Evolutionary conservation across 2,888 invertebrate species (phyloP).

Genomic region (Thereva nobilitata): DNA sequence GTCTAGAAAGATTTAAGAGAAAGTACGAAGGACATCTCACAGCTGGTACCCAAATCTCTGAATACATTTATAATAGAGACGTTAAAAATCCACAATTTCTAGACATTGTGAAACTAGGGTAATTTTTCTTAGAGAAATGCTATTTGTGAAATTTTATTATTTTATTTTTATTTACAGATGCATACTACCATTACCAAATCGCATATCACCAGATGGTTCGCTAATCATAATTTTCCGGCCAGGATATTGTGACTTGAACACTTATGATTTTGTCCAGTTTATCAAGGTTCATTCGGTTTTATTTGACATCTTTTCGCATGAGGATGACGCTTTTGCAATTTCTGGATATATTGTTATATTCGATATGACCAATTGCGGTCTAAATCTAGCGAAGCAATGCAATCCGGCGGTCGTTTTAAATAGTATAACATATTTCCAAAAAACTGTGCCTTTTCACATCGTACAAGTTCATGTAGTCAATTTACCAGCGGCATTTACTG

Average conservation of each 20-base stretch:
- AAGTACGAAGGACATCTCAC: too few relatives aligned
- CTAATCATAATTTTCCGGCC: constrained; percentile 61
- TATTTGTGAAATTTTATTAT: too few relatives aligned
- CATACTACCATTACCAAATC: constrained; percentile 51
- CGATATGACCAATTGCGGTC: constrained; percentile 58
- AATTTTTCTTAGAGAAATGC: too few relatives aligned
- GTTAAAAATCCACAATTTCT: too few relatives aligned
- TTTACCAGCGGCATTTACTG: constrained; percentile 64
- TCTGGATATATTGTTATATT: constrained; percentile 61
- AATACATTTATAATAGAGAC: too few relatives aligned
- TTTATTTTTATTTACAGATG: too few relatives aligned
- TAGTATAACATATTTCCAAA: constrained; percentile 61
- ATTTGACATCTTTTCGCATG: constrained; percentile 64
- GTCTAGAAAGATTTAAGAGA: too few relatives aligned
- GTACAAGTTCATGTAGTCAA: constrained; percentile 65
- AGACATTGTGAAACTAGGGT: too few relatives aligned
- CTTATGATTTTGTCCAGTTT: constrained; percentile 59
- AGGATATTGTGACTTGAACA: constrained; percentile 59
- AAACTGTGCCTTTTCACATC: constrained; percentile 65
- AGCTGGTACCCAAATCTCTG: too few relatives aligned
- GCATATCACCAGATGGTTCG: constrained; percentile 57
- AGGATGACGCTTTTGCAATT: constrained; percentile 65
- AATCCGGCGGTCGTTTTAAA: constrained; percentile 66
- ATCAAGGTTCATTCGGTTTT: constrained; percentile 62
- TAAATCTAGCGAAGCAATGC: constrained; percentile 53